Evolutionary conservation across 1,140 invertebrate genomes (phyloP).

Genomic region (Mesaphorura yosii): DNA sequence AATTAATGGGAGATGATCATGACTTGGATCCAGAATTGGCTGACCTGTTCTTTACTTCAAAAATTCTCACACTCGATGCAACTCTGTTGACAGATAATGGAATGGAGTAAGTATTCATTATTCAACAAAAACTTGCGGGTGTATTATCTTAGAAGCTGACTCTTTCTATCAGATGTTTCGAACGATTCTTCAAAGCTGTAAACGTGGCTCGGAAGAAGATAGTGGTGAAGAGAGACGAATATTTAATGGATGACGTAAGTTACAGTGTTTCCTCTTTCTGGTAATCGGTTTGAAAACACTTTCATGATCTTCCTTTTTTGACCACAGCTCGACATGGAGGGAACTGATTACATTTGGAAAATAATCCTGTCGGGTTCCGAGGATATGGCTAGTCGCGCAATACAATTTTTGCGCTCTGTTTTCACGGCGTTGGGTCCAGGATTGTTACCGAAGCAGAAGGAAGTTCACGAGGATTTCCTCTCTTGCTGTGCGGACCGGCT

Average conservation of each 20-base stretch:
- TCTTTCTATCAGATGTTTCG: constrained; percentile 54
- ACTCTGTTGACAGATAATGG: constrained; percentile 85
- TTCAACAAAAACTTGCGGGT: background rate
- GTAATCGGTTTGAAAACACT: background rate
- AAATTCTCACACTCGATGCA: constrained; percentile 85
- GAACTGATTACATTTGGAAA: constrained; percentile 91
- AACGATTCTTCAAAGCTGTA: constrained; percentile 92
- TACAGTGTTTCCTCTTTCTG: constrained; percentile 33
- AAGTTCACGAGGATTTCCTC: constrained; percentile 84
- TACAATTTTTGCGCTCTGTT: constrained; percentile 82
- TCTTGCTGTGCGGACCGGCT: constrained; percentile 77
- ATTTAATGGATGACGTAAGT: constrained; percentile 68
- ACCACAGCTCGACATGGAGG: constrained; percentile 85
- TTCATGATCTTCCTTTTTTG: constrained; percentile 11
- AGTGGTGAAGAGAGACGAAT: constrained; percentile 66
- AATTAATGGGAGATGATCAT: constrained; percentile 93
- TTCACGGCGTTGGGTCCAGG: constrained; percentile 83
- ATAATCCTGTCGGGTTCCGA: constrained; percentile 59
- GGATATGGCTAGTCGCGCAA: constrained; percentile 81
- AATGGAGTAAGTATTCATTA: constrained; percentile 58
- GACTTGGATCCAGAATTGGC: constrained; percentile 94
- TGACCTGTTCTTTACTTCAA: constrained; percentile 90
- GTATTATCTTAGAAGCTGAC: background rate
- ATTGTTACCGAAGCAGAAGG: constrained; percentile 58
- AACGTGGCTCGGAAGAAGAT: constrained; percentile 91